A percentile compares a stretch with the other conserved stretches of the same genome.
Conservation (phyloP, 2,797 vertebrate species). For the Chloroceryle amazona region DNA sequence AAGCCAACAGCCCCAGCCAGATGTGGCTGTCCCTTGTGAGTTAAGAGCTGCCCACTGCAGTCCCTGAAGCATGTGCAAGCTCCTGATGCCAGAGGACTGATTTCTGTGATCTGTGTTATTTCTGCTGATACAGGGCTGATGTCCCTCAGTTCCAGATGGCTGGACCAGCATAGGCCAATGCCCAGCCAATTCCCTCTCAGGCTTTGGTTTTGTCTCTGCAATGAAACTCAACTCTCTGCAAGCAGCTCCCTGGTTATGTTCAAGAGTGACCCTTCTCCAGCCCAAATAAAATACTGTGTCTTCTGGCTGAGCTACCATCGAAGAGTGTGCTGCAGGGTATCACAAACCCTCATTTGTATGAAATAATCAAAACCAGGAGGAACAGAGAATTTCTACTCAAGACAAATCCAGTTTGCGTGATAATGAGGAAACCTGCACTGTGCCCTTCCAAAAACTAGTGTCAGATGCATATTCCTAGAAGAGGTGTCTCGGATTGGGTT, state of each 20-base stretch:
- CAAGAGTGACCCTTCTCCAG: background rate
- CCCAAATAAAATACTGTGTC: fast-evolving
- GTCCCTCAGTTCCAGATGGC: background rate
- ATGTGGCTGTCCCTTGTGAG: background rate
- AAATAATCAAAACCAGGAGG: background rate
- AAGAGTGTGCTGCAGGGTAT: background rate
- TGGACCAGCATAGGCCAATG: background rate
- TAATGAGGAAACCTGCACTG: background rate
- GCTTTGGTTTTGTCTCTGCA: background rate
- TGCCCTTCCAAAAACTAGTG: background rate
- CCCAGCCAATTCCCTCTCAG: background rate
- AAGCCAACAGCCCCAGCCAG: background rate
- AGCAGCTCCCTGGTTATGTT: background rate
- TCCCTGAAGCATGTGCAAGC: background rate
- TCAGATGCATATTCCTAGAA: background rate
- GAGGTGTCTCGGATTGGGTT: background rate
- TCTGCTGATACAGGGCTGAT: background rate
- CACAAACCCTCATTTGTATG: background rate
- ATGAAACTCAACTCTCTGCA: background rate
- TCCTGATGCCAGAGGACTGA: background rate
- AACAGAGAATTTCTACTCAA: background rate
- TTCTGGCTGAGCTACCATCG: background rate
- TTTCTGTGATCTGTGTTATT: background rate
- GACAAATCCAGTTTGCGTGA: background rate
- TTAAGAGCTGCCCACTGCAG: background rate